Evolutionary conservation across 2,888 invertebrate genomes (phyloP), one percentile per base, ranked within the genome.

Genomic region (Conomelus anceps): DNA sequence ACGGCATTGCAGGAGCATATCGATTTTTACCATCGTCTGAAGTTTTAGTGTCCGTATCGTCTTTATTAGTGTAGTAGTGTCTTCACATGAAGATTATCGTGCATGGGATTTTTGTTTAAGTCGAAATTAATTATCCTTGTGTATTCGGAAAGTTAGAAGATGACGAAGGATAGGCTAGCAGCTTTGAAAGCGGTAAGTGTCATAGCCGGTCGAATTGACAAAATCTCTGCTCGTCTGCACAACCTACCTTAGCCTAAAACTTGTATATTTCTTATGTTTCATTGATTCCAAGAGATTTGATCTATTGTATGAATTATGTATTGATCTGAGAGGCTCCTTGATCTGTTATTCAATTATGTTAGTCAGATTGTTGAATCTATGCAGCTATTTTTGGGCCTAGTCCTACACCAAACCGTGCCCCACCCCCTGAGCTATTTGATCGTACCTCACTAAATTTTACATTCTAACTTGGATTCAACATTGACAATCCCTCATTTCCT

Each of bases 91-190:
- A 95, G 94, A 95, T 95, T 95, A 95, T 95, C 94, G 96, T 96
- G 96, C 96, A 96, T 96, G 96, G 96, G 96, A 96, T 95, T 95
- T 94, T 95, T 95, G 95, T 95, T 94, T 94, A 94, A 95, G 95
- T 94, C 94, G 94, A 94, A 94, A 94, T 94, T 94, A 94, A 94
- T 88, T 94, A 93, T 94, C 95, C 94, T 95, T 95, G 95, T 95
- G 95, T 95, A 95, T 94, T 94, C 92, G 92, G 92, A 94, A 94
- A 94, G 93, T 93, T 94, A 94, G 94, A 95, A 93, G 94, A 98
- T 98, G 98, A 98, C 98, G 95, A 98, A 98, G 96, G 98, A 98
- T 96, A 98, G 98, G 96, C 96, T 98, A 96, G 98, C 98, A 95
- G 98, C 98, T 94, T 96, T 98, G 93, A 97, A 97, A 95, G 98